These are phyloP conservation scores for Xenopus petersii DNA, from an alignment of 2,797 vertebrate species.

Conservation along the genomic window DNA sequence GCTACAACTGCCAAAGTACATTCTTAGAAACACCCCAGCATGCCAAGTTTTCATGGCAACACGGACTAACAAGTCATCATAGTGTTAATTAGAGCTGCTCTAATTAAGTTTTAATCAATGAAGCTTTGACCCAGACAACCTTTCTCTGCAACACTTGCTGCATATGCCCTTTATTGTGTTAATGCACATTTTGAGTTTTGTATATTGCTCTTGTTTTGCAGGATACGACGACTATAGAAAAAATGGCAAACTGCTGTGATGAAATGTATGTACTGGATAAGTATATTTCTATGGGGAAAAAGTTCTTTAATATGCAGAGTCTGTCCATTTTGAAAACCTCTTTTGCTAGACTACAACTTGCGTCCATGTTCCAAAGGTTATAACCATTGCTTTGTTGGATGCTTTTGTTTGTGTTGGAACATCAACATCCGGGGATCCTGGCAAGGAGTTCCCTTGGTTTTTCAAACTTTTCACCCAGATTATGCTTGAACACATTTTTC, in stretches of 20 bases:
- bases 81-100: neutral
- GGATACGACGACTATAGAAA: conserved; percentile 96
- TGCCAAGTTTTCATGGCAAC: conserved; percentile 6
- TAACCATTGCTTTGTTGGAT: no score
- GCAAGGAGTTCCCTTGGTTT: no score
- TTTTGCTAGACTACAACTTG: no score
- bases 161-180: neutral
- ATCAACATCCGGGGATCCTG: no score
- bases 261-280: conserved; percentile 81
- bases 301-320: no score
- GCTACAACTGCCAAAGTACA: neutral
- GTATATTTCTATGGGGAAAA: neutral
- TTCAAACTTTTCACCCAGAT: no score
- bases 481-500: no score
- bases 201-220: conserved; percentile 58
- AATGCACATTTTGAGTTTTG: neutral
- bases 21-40: neutral
- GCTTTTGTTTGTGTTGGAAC: no score
- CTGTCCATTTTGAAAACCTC: no score
- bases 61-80: neutral
- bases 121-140: neutral
- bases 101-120: neutral
- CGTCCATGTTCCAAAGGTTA: no score
- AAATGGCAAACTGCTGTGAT: conserved; percentile 87
- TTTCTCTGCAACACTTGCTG: neutral